Percentiles rank a stretch among this genome's conserved stretches.
Evolutionary conservation across 1,140 invertebrate genomes (phyloP).

Genomic region (Zaprionus lachaisei): DNA sequence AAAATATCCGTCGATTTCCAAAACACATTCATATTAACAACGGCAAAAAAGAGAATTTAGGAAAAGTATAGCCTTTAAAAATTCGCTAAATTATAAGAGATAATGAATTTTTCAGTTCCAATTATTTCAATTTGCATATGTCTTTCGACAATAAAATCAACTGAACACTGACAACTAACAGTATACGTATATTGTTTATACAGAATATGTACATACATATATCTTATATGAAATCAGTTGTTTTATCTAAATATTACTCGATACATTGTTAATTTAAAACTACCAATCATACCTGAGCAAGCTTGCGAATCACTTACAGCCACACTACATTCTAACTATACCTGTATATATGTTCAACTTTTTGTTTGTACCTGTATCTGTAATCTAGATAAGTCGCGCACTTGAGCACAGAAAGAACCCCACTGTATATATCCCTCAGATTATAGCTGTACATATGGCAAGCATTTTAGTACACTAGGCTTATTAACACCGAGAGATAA

Average conservation of each 20-base stretch:
- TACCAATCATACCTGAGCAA: slow-evolving; percentile 6
- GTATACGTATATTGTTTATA: neutral
- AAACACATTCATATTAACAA: slow-evolving; percentile 68
- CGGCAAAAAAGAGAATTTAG: slow-evolving; percentile 35
- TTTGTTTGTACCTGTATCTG: slow-evolving; percentile 1
- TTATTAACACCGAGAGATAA: slow-evolving; percentile 24
- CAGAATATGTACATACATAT: neutral
- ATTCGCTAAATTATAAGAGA: slow-evolving; percentile 14
- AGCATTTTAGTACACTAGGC: slow-evolving; percentile 24
- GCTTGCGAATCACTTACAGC: slow-evolving; percentile 64
- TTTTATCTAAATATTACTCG: slow-evolving; percentile 12
- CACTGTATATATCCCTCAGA: slow-evolving; percentile 13
- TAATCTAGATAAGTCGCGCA: neutral
- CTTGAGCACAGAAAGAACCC: neutral
- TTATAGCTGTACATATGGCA: slow-evolving; percentile 8
- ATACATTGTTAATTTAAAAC: neutral
- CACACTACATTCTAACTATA: slow-evolving; percentile 61
- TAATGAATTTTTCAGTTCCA: neutral
- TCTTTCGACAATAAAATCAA: neutral
- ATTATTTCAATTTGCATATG: neutral
- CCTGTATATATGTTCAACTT: slow-evolving; percentile 32
- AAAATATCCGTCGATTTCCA: slow-evolving; percentile 79
- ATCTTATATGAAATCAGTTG: neutral
- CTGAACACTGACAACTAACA: neutral
- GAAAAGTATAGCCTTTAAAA: slow-evolving; percentile 51